These are phyloP conservation scores for Rhizoglyphus robini DNA, from an alignment of 1,140 invertebrate genomes.

Conservation along the genomic window DNA sequence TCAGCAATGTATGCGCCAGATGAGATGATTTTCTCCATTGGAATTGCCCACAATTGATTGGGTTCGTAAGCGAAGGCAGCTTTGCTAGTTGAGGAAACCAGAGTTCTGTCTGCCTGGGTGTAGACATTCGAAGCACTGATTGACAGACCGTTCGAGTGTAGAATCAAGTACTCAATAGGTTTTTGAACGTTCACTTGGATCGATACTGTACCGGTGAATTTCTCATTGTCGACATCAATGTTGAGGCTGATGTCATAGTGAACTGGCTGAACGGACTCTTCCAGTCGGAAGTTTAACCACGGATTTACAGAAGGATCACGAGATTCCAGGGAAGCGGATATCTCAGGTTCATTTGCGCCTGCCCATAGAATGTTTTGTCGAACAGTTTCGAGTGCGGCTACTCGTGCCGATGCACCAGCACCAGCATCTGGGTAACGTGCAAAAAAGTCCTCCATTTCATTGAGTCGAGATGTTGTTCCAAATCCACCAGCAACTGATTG, in stretches of 20 bases:
- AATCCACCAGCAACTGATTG: constrained; percentile 52
- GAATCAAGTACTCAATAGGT: constrained; percentile 45
- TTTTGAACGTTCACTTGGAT: constrained; percentile 50
- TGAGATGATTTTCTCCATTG: constrained; percentile 37
- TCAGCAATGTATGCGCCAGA: constrained; percentile 44
- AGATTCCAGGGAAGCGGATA: constrained; percentile 27
- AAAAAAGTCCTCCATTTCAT: constrained; percentile 67
- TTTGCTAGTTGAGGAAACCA: constrained; percentile 29
- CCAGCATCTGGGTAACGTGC: constrained; percentile 65
- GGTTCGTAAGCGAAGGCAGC: constrained; percentile 37
- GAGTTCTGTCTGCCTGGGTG: neutral
- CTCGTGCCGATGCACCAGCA: constrained; percentile 55
- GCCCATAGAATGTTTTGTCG: constrained; percentile 66
- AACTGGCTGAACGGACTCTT: constrained; percentile 54
- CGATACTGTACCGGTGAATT: constrained; percentile 61
- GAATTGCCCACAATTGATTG: constrained; percentile 53
- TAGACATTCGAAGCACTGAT: constrained; percentile 10
- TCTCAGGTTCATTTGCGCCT: too few species aligned
- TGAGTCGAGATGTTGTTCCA: constrained; percentile 47
- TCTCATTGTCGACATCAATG: constrained; percentile 63
- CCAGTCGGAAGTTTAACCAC: constrained; percentile 44
- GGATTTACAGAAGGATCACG: constrained; percentile 6
- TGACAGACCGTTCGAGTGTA: constrained; percentile 42
- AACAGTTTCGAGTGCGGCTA: constrained; percentile 58
- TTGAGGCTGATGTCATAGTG: constrained; percentile 65